Base-by-base conservation (phyloP, 2,888 invertebrate genomes). In the Nomada fabriciana region DNA sequence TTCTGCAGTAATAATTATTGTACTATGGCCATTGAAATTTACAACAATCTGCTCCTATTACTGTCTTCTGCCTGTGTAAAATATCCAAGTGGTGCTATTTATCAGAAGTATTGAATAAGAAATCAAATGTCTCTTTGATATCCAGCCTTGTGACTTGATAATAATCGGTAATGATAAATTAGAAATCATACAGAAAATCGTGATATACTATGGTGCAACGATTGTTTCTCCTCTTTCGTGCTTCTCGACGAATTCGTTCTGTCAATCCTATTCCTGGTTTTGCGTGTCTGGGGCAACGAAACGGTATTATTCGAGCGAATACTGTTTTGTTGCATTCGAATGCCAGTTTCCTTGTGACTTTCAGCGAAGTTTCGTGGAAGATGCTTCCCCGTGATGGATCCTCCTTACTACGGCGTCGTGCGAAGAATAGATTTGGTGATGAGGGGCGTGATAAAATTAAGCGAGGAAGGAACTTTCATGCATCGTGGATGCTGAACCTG, bases 381-480 rank as follows among this genome's bases (percentile, higher is more conserved):
- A 20, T 20, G 20, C n/a, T 61, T 59, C 25, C 36, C 25, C 25
- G 57, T 15, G 57, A 29, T 47, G 15, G 15, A 29, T 15, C 25
- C 10, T 29, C 47, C 13, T 59, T 5, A 4, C 59, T 36, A 36
- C 59, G 7, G 59, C 36, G 18, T 0, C 36, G 59, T 36, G 59
- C 18, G 59, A 36, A 60, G 20, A 23, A 63, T 23, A 47, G 47
- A 63, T 63, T 63, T 63, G 63, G 23, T 23, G 47, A 63, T 43
- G 63, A 47, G 23, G 23, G 43, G 47, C 63, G 63, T 63, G 63
- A 63, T 63, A 63, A 63, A 63, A 63, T 63, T 63, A 63, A 63
- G 43, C 63, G 15, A n/a, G 43, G 20, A 20, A 20, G 63, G 63
- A 63, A 7, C 63, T 63, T 63, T 63, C 42, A 61, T 20, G n/a